Conservation (phyloP, 2,113 vertebrate genomes). For the Apus apus region DNA sequence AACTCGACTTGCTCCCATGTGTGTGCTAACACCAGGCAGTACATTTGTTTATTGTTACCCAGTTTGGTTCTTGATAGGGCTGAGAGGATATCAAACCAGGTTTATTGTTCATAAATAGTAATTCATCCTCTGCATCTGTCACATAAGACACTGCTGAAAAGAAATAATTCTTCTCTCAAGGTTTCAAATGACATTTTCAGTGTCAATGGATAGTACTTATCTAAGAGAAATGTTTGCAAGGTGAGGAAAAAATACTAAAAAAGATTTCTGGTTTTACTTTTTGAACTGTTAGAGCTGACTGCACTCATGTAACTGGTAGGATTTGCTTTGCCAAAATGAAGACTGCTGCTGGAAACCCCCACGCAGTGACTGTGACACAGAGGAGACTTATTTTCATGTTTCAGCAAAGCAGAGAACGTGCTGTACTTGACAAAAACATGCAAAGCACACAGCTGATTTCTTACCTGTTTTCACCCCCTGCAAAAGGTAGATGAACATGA, state of each 20-base stretch:
- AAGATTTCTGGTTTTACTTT: constrained; percentile 6
- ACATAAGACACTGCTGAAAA: not conserved
- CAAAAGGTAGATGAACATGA: constrained; percentile 45
- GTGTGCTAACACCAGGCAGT: not conserved
- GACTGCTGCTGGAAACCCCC: not conserved
- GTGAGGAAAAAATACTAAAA: constrained; percentile 25
- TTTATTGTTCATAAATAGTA: constrained; percentile 34
- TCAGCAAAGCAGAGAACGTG: not conserved
- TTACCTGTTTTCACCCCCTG: constrained; percentile 68
- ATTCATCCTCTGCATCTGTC: not conserved
- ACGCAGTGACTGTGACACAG: not conserved
- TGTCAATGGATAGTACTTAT: not conserved
- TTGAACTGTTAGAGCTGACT: not conserved
- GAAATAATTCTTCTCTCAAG: constrained; percentile 36
- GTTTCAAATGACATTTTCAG: not conserved
- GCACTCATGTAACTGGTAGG: not conserved
- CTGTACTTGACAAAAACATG: not conserved
- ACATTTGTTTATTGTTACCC: constrained; percentile 11
- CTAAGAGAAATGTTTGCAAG: constrained; percentile 7
- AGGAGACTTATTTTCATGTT: not conserved
- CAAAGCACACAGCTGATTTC: not conserved
- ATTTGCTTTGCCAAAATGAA: not conserved
- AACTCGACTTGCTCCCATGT: constrained; percentile 6
- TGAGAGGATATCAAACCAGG: constrained; percentile 17
- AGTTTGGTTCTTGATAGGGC: not conserved